Base-by-base conservation (phyloP, 2,888 invertebrate species). In the Ornithoptera alexandrae region DNA sequence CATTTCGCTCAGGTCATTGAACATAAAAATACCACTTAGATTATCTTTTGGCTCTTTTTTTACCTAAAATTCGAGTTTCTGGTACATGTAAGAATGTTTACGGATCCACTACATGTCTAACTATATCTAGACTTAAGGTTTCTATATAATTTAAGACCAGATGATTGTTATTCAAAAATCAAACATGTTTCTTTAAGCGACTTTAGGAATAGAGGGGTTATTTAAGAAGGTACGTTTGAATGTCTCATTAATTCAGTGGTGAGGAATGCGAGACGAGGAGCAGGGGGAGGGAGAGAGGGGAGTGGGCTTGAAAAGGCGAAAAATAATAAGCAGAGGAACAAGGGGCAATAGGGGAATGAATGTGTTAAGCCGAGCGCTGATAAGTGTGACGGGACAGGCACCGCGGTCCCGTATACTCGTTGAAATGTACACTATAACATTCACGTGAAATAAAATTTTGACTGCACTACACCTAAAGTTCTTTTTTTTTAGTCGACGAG, bases 341-440 rank as follows among this genome's bases (percentile, higher is more conserved):
- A 68, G 65, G 65, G 59, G 59, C 67, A 62, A n/a, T 68, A n/a
- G 42, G 30, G 71, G 69, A 70, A 59, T 62, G 71, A 62, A 62
- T 68, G 71, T 68, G 72, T 68, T 70, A 72, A 67, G 67, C 63
- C 64, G 56, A 68, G 71, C 68, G 57, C 69, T 67, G 73, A 74
- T 72, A 64, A 69, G 59, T 71, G 70, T 65, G 63, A 39, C 67
- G 64, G 59, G 61, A 58, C 57, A 53, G 22, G 22, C 62, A 65
- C 46, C 42, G 56, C 64, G 62, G 58, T n/a, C 12, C 30, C 20
- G 66, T 71, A 68, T 69, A 71, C 36, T 68, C 65, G 59, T 24
- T 15, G 15, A 42, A 18, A 50, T 65, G 24, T 63, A 50, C 30
- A 62, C 17, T 24, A 15, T 17, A n/a, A 12, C 39, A 10, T 30